Base-by-base conservation (phyloP, 2,888 invertebrate genomes). In the Limenitis camilla region DNA sequence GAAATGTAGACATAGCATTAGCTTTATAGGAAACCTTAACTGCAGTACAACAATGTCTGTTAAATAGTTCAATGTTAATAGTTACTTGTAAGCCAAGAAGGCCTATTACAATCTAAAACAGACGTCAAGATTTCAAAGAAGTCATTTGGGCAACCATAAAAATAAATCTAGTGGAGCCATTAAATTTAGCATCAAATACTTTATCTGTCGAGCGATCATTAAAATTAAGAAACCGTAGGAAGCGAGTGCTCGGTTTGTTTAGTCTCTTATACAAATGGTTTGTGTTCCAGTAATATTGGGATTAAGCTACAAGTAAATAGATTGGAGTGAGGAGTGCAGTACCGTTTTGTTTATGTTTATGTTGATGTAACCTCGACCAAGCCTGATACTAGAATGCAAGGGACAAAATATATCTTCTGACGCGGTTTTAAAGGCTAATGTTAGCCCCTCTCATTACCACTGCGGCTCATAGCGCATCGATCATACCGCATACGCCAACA, bases 401-500 rank as follows among this genome's bases (percentile, higher is more conserved):
- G 46, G 46, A 55, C 46, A 40, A 42, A 54, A 31, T 54, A 47
- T 49, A 33, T 49, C 19, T 54, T 44, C 49, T 42, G 51, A 32
- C 42, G 43, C 49, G 40, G 49, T 35, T 33, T 38, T 35, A 31
- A 39, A 42, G 52, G 38, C 44, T 58, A 57, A 60, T 56, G 58
- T 53, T 54, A 59, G 60, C 49, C 58, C 61, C 61, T 36, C 41
- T 35, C 41, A 40, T 47, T 48, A 40, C 8, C 8, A 31, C 43
- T 11, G 11, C 30, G 29, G 42, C 42, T 48, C 39, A 39, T 43
- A 53, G 42, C 45, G 41, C 51, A 36, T 28, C 19, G 19, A 65
- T 54, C 53, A 62, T n/a, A n/a, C n/a, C n/a, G n/a, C n/a, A n/a
- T 62, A 55, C 65, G 72, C 73, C 73, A 76, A 72, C 49, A 66